Percentiles rank a stretch among this genome's conserved stretches.
phyloP scores from a whole-genome alignment of 2,888 invertebrate species.

The Lepidocyrtoides sp. region DNA sequence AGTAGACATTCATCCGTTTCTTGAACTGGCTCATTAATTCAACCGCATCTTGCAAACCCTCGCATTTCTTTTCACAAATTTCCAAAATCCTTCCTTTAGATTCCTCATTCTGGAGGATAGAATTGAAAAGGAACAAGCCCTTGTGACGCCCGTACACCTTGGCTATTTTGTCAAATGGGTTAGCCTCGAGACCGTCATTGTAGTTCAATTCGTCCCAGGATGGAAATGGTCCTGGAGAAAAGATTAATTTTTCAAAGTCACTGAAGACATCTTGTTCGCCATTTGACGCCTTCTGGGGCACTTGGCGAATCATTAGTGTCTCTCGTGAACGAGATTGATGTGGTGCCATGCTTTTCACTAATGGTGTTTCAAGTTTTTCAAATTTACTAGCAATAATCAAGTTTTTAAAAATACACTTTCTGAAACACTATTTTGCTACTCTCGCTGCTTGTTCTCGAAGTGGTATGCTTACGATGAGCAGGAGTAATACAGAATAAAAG shows the following conservation, averaged over 20 bases:
- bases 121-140: background rate
- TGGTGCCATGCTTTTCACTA: no score
- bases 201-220: conserved; percentile 6
- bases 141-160: background rate
- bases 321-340: background rate
- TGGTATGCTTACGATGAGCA: no score
- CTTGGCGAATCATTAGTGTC: conserved; percentile 1
- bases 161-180: conserved; percentile 19
- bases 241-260: background rate
- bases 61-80: background rate
- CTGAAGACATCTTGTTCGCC: background rate
- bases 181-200: background rate
- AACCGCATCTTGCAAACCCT: background rate
- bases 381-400: no score
- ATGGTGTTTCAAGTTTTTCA: no score
- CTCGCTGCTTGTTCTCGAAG: no score
- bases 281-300: background rate
- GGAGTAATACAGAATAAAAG: no score
- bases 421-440: no score
- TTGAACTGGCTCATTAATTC: background rate
- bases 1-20: background rate
- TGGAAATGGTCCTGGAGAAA: background rate
- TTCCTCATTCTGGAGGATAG: background rate
- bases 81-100: background rate
- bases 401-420: no score